Evolutionary conservation across 2,113 vertebrate genomes (phyloP).

Genomic region (Pimephales promelas): DNA sequence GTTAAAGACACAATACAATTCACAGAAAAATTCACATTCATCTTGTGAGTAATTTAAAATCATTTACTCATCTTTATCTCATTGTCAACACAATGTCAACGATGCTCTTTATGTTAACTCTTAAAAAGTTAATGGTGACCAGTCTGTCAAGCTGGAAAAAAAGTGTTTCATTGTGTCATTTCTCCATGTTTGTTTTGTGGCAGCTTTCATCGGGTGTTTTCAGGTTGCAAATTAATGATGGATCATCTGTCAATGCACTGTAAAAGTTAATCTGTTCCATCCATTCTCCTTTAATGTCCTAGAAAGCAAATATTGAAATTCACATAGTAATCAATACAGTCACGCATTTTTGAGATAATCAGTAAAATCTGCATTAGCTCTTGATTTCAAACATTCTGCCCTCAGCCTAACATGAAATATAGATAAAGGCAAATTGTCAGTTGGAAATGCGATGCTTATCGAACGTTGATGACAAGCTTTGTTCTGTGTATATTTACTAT

Average conservation of each 20-base stretch:
- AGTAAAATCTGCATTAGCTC: background rate
- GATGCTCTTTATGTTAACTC: background rate
- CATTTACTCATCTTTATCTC: background rate
- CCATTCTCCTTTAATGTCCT: background rate
- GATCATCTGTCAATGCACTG: background rate
- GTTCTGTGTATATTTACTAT: background rate
- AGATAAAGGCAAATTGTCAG: background rate
- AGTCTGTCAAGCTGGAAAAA: background rate
- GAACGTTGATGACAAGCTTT: conserved; percentile 5
- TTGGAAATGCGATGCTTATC: background rate
- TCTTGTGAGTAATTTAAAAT: background rate
- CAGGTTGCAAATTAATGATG: background rate
- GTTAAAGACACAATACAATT: background rate
- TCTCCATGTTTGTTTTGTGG: conserved; percentile 1
- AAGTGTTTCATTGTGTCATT: background rate
- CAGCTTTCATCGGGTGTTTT: conserved; percentile 11
- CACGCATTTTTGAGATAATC: background rate
- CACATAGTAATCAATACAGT: background rate
- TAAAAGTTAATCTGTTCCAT: conserved; percentile 1
- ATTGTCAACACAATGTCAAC: background rate
- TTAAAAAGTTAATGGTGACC: background rate
- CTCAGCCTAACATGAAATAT: background rate
- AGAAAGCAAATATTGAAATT: background rate
- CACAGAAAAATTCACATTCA: background rate
- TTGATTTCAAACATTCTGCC: background rate